phyloP scores from a whole-genome alignment of 2,797 vertebrate species.

The Syndactyla subalaris region DNA sequence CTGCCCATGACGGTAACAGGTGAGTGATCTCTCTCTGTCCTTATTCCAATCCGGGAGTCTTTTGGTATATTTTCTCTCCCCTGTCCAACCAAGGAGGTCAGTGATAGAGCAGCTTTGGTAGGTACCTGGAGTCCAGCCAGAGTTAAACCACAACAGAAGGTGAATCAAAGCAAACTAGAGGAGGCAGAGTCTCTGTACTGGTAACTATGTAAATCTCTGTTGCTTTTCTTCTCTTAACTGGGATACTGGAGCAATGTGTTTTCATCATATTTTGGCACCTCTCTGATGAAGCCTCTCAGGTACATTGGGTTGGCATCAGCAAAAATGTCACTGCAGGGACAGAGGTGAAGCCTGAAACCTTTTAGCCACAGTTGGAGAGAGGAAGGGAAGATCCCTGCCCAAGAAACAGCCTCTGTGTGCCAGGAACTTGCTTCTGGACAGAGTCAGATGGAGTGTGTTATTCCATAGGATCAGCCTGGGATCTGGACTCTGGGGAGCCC shows the following conservation, averaged over 20 bases:
- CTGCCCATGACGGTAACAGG: rapidly evolving
- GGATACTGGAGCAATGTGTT: not conserved
- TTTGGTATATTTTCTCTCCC: rapidly evolving
- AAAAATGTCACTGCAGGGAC: not conserved
- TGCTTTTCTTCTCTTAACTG: not conserved
- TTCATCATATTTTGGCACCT: not conserved
- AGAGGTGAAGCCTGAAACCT: not conserved
- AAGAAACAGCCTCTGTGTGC: not conserved
- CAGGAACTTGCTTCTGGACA: not conserved
- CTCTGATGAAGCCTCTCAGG: not conserved
- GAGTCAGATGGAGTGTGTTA: rapidly evolving
- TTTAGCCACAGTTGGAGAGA: rapidly evolving
- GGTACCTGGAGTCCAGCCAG: rapidly evolving
- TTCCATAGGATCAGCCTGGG: not conserved
- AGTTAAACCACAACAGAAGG: not conserved
- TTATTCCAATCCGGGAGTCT: rapidly evolving
- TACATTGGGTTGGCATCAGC: not conserved
- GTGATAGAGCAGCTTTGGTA: not conserved
- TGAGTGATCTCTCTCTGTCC: not conserved
- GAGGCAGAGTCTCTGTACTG: not conserved
- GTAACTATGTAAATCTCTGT: slow-evolving; percentile 51
- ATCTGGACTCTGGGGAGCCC: not conserved
- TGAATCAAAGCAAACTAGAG: not conserved
- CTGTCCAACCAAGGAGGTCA: not conserved
- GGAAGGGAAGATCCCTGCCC: not conserved